Percentiles rank a stretch among this genome's conserved stretches.
These are phyloP conservation scores for Pelecanoides urinatrix DNA, from an alignment of 2,113 vertebrate genomes.

Conservation along the genomic window DNA sequence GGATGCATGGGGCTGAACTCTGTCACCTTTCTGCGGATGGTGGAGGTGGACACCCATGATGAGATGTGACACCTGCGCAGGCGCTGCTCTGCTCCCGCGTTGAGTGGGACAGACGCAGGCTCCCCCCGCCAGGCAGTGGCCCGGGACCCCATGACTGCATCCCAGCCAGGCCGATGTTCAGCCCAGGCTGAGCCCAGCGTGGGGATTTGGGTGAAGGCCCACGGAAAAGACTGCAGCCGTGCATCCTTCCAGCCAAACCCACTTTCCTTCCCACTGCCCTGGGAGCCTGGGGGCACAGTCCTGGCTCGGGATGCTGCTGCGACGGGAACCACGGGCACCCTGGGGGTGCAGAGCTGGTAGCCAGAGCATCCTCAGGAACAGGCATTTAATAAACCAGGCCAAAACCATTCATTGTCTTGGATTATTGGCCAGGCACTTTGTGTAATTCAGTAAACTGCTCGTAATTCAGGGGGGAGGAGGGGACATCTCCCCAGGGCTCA, in stretches of 20 bases:
- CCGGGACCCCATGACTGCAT: rapidly evolving
- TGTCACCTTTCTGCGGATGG: neutral
- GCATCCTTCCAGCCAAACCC: neutral
- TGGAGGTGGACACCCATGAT: neutral
- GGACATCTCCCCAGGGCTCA: neutral
- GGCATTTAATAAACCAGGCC: neutral
- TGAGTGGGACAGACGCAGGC: neutral
- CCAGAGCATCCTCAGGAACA: neutral
- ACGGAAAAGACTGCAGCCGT: neutral
- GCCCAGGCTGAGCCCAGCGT: neutral
- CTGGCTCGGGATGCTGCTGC: neutral
- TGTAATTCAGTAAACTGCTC: neutral
- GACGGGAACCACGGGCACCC: rapidly evolving
- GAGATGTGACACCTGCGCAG: neutral
- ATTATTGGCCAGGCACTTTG: neutral
- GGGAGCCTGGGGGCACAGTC: neutral
- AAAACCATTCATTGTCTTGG: neutral
- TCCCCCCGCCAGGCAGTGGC: neutral
- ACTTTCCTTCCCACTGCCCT: neutral
- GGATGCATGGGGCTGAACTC: neutral
- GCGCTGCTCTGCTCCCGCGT: neutral
- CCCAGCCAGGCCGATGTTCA: rapidly evolving
- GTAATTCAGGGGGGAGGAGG: neutral
- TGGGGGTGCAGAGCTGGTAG: neutral
- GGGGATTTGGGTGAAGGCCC: neutral